Evolutionary conservation across 2,797 vertebrate genomes (phyloP).

Genomic region (Poeciliopsis paucimaculata): DNA sequence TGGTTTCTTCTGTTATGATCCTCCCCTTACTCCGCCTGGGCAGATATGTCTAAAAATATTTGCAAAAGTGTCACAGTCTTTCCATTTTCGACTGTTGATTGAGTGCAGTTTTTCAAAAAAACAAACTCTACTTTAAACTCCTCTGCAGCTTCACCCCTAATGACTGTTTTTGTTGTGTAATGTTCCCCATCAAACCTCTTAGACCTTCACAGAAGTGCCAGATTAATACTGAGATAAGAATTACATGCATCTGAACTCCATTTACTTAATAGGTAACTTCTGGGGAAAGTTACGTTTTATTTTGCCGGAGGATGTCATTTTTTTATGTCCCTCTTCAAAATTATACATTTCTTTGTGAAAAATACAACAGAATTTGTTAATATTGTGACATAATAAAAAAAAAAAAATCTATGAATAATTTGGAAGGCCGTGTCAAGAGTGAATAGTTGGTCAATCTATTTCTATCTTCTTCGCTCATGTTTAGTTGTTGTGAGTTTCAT

Average conservation of each 20-base stretch:
- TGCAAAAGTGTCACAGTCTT: no score
- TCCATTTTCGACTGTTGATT: no score
- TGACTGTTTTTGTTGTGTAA: background rate
- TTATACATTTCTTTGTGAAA: background rate
- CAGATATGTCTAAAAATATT: no score
- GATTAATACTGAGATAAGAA: background rate
- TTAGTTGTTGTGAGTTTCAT: background rate
- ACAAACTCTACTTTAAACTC: background rate
- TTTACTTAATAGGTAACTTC: background rate
- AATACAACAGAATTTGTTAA: background rate
- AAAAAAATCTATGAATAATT: background rate
- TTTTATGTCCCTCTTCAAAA: background rate
- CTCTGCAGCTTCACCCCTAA: background rate
- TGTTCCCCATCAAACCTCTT: background rate
- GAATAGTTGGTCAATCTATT: background rate
- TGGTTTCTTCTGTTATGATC: no score
- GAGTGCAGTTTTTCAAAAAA: no score
- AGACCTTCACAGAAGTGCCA: background rate
- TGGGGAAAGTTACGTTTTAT: background rate
- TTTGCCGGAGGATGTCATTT: background rate
- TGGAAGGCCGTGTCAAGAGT: background rate
- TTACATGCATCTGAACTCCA: background rate
- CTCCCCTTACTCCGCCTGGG: no score
- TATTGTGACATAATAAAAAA: background rate
- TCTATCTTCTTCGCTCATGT: background rate